Evolutionary conservation across 2,113 vertebrate genomes (phyloP).

Genomic region (Zeus faber): DNA sequence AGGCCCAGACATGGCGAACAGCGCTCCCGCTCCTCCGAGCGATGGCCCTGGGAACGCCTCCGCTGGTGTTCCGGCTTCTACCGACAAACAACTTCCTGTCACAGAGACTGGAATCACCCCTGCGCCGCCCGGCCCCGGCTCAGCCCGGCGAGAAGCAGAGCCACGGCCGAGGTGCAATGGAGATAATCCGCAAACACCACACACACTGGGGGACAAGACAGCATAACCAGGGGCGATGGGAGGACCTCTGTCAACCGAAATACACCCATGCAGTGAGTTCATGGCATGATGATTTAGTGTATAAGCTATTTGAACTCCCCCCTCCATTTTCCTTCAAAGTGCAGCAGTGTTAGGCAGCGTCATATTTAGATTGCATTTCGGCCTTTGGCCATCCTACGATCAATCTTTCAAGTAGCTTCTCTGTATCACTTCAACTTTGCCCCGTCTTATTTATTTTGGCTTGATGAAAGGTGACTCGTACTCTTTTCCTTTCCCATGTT

Average conservation of each 20-base stretch:
- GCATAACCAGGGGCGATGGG: conserved; percentile 40
- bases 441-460: conserved; percentile 52
- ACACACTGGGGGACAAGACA: conserved; percentile 68
- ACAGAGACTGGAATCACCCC: conserved; percentile 48
- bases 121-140: conserved; percentile 49
- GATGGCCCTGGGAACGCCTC: conserved; percentile 27
- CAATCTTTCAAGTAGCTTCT: conserved; percentile 1
- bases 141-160: conserved; percentile 62
- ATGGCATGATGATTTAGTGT: conserved; percentile 67
- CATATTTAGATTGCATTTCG: conserved; percentile 2
- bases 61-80: conserved; percentile 49
- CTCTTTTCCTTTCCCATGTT: conserved; percentile 32
- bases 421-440: conserved; percentile 34
- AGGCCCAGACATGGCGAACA: conserved; percentile 38
- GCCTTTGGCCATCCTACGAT: background rate
- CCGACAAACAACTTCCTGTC: conserved; percentile 57
- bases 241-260: conserved; percentile 30
- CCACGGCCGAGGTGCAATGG: conserved; percentile 76
- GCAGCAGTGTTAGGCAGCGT: background rate
- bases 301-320: conserved; percentile 35
- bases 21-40: conserved; percentile 50
- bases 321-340: conserved; percentile 43
- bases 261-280: no score
- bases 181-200: conserved; percentile 64
- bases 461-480: conserved; percentile 56